A percentile compares a stretch with the other conserved stretches of the same genome.
Evolutionary conservation across 30 jellyfish, hydroid and myxozoan species (phyloP).

Genomic region (Pseudorhiza aurosa): DNA sequence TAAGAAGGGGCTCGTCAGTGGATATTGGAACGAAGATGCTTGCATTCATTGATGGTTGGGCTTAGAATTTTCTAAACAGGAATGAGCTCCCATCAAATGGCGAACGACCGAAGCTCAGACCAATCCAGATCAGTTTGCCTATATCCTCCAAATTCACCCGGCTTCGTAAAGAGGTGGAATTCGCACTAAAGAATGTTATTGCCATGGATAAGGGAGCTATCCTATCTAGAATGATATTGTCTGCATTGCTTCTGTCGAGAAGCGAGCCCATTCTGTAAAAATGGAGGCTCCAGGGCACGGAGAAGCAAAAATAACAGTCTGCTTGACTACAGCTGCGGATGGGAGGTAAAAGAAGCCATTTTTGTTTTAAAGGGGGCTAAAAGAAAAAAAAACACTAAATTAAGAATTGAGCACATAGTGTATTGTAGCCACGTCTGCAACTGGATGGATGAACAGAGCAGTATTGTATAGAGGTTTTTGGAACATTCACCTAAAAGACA

Average conservation of each 20-base stretch:
- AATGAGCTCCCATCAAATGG: slow-evolving; percentile 24
- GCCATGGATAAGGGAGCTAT: slow-evolving; percentile 51
- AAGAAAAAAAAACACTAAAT: slow-evolving; percentile 50
- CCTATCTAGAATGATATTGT: slow-evolving; percentile 35
- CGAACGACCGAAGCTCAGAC: slow-evolving; percentile 15
- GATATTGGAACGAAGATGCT: slow-evolving; percentile 10
- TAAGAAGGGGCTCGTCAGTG: not conserved
- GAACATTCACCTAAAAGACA: not conserved
- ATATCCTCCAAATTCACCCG: slow-evolving; percentile 19
- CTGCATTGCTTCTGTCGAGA: slow-evolving; percentile 30
- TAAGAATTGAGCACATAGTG: slow-evolving; percentile 34
- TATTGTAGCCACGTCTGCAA: no score
- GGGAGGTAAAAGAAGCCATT: slow-evolving; percentile 49
- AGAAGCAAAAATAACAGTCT: slow-evolving; percentile 38
- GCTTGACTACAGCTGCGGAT: slow-evolving; percentile 61
- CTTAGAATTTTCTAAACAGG: slow-evolving; percentile 14
- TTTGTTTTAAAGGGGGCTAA: slow-evolving; percentile 58
- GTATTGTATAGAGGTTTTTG: slow-evolving; percentile 4
- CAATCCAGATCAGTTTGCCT: slow-evolving; percentile 8
- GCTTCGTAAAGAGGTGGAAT: not conserved
- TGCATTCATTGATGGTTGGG: slow-evolving; percentile 12
- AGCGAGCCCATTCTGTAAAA: slow-evolving; percentile 23
- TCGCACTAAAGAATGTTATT: slow-evolving; percentile 16
- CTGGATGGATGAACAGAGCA: slow-evolving; percentile 27
- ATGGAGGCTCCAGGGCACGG: slow-evolving; percentile 35